Percentiles rank a stretch among this genome's conserved stretches.
Evolutionary conservation across 2,797 vertebrate species (phyloP).

Genomic region (Ataeniobius toweri): DNA sequence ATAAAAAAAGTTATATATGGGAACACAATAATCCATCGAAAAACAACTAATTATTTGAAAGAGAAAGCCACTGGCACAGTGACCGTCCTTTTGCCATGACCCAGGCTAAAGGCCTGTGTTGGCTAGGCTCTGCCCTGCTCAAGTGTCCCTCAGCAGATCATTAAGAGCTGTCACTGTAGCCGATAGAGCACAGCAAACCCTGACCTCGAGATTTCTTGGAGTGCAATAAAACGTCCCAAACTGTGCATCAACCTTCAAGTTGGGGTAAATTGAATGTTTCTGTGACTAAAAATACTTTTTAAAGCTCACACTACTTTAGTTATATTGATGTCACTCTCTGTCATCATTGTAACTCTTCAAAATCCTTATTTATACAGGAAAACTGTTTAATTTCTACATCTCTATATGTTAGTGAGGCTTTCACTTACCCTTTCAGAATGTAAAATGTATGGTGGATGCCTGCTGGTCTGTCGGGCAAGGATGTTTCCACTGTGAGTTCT

Average conservation of each 20-base stretch:
- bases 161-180: constrained; percentile 18
- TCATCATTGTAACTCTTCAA: neutral
- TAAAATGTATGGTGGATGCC: constrained; percentile 55
- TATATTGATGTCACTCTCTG: neutral
- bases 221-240: constrained; percentile 20
- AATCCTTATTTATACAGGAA: neutral
- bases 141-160: constrained; percentile 54
- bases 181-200: constrained; percentile 24
- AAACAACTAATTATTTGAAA: constrained; percentile 5
- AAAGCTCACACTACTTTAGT: neutral
- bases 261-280: neutral
- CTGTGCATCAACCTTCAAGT: constrained; percentile 1
- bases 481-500: constrained; percentile 70
- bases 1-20: constrained; percentile 24
- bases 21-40: constrained; percentile 11
- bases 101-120: constrained; percentile 12
- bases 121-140: constrained; percentile 36
- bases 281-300: neutral
- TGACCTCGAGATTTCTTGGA: constrained; percentile 48
- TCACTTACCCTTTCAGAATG: constrained; percentile 67
- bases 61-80: constrained; percentile 13
- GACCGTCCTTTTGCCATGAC: constrained; percentile 37
- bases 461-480: constrained; percentile 44
- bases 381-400: neutral
- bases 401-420: neutral